Conservation (phyloP, 1,140 invertebrate genomes). For the Platyscapa corneri region DNA sequence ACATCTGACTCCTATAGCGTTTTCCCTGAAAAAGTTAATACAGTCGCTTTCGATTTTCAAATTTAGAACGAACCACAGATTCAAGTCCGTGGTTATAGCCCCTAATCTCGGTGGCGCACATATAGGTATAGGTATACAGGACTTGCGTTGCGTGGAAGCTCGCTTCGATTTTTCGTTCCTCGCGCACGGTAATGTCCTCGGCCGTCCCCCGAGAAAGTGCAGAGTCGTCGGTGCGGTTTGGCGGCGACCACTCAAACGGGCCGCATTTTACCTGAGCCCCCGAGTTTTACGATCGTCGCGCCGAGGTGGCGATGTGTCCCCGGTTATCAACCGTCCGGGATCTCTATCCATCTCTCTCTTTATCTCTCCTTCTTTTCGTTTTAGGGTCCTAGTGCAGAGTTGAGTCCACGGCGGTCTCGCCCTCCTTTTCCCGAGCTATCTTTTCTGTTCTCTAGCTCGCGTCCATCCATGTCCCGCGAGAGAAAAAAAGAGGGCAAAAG, state of each 20-base stretch:
- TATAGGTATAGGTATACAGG: too few species aligned
- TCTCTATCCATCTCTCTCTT: constrained; percentile 57
- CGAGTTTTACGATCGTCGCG: constrained; percentile 75
- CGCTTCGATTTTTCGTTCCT: constrained; percentile 3
- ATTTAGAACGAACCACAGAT: not conserved
- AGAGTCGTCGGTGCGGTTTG: constrained; percentile 36
- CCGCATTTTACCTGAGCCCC: constrained; percentile 68
- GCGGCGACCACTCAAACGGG: constrained; percentile 65
- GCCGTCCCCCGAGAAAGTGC: not conserved
- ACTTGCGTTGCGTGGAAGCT: constrained; percentile 18
- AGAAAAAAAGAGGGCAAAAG: constrained; percentile 32
- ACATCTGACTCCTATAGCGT: too few species aligned
- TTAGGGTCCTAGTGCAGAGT: not conserved
- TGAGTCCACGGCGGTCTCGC: not conserved
- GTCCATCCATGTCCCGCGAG: constrained; percentile 1
- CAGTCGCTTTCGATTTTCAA: not conserved
- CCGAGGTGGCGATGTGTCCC: constrained; percentile 74
- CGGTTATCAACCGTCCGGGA: constrained; percentile 71
- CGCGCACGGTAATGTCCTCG: constrained; percentile 12
- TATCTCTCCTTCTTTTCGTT: constrained; percentile 39
- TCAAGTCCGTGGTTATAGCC: too few species aligned
- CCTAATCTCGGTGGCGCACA: not conserved
- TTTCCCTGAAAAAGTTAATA: not conserved
- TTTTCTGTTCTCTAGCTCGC: constrained; percentile 13
- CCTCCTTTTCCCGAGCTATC: constrained; percentile 10